Conservation (phyloP, 1,140 invertebrate species). For the Drosophila triauraria region DNA sequence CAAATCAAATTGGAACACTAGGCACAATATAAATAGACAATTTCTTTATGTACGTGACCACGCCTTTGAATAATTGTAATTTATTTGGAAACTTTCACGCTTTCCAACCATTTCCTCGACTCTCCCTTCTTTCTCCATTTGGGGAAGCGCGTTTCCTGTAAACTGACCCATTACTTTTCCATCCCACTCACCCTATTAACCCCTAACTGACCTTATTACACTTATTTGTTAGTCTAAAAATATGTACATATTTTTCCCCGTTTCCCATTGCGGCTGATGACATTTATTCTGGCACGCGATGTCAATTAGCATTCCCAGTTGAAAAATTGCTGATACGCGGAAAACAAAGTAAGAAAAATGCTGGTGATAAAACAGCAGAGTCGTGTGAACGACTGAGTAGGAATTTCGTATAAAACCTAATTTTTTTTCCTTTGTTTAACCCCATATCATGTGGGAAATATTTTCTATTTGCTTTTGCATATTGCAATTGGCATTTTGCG, state of each 20-base stretch:
- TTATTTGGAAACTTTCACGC: constrained; percentile 53
- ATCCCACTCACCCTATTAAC: constrained; percentile 23
- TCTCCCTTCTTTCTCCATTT: background rate
- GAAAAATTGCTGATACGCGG: constrained; percentile 36
- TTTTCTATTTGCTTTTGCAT: constrained; percentile 25
- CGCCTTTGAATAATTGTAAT: constrained; percentile 23
- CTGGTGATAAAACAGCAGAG: constrained; percentile 13
- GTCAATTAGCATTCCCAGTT: constrained; percentile 53
- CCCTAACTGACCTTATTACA: constrained; percentile 61
- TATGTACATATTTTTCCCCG: constrained; percentile 27
- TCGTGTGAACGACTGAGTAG: constrained; percentile 27
- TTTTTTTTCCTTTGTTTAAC: constrained; percentile 3
- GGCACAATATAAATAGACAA: background rate
- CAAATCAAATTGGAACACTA: background rate
- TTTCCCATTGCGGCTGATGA: constrained; percentile 38
- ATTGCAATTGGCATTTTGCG: constrained; percentile 18
- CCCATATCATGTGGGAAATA: constrained; percentile 28
- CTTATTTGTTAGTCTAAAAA: constrained; percentile 48
- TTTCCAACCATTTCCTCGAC: constrained; percentile 33
- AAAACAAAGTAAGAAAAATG: constrained; percentile 39
- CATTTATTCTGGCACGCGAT: constrained; percentile 57
- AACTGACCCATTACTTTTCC: constrained; percentile 28
- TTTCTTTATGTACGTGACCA: constrained; percentile 10
- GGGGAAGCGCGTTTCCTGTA: constrained; percentile 62
- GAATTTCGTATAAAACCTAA: constrained; percentile 26